phyloP scores from a whole-genome alignment of 2,113 vertebrate genomes.

The Oreotrochilus melanogaster region DNA sequence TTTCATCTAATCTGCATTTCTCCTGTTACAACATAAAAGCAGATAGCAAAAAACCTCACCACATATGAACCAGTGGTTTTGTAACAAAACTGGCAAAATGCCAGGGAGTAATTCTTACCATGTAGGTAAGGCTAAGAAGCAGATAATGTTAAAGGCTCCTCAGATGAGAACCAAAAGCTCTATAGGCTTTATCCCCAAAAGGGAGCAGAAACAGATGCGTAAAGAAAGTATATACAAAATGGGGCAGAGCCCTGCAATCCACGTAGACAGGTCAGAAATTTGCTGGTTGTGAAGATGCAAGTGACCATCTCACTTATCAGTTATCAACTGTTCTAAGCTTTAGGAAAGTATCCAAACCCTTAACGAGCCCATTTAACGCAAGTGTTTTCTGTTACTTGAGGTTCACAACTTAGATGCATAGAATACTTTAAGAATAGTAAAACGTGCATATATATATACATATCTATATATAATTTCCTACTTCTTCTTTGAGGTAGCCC shows the following conservation, averaged over 20 bases:
- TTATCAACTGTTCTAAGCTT: background rate
- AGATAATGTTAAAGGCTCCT: background rate
- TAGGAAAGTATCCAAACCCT: background rate
- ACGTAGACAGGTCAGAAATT: background rate
- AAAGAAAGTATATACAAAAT: background rate
- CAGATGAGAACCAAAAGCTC: background rate
- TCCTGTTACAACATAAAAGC: background rate
- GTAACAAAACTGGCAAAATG: background rate
- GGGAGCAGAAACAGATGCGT: background rate
- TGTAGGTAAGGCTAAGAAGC: background rate
- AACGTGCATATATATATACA: too few relatives aligned
- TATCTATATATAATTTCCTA: background rate
- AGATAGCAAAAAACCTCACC: accelerated
- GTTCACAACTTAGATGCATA: background rate
- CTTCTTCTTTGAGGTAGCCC: background rate
- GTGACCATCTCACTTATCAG: background rate
- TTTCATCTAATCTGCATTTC: background rate
- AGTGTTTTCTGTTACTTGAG: background rate
- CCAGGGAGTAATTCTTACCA: background rate
- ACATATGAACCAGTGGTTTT: background rate
- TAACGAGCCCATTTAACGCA: background rate
- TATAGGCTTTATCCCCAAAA: background rate
- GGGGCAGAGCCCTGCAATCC: background rate
- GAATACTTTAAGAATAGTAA: background rate
- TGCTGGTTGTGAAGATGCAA: background rate